Percentiles rank a stretch among this genome's conserved stretches.
Evolutionary conservation across 2,888 invertebrate species (phyloP).

Genomic region (Ametastegia equiseti): DNA sequence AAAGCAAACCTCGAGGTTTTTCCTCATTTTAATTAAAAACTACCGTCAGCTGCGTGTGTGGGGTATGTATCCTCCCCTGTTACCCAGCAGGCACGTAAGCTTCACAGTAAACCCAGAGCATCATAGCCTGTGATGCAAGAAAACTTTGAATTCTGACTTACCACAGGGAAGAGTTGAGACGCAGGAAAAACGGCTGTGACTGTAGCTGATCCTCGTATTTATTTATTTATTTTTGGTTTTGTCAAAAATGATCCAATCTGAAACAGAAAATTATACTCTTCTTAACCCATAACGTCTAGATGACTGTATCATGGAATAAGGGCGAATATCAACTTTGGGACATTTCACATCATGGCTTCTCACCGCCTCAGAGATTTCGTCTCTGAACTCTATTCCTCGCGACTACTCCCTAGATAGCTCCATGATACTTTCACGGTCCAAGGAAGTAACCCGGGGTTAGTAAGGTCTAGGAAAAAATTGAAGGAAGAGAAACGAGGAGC

Average conservation of each 20-base stretch:
- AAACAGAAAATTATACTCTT: not conserved
- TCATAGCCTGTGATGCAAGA: not conserved
- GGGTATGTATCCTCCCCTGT: not conserved
- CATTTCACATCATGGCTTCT: not conserved
- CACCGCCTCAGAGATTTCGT: not conserved
- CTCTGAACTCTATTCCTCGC: not conserved
- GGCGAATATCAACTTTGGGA: not conserved
- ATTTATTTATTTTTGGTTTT: too few species aligned
- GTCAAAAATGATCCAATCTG: not conserved
- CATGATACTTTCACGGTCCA: not conserved
- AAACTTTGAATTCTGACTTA: slow-evolving; percentile 12
- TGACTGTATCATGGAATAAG: too few species aligned
- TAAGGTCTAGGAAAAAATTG: not conserved
- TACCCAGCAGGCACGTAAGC: not conserved
- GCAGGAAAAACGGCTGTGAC: not conserved
- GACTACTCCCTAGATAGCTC: not conserved
- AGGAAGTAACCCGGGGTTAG: not conserved
- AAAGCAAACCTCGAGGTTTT: slow-evolving; percentile 7
- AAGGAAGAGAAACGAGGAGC: not conserved
- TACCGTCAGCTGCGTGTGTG: slow-evolving; percentile 4
- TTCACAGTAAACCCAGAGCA: not conserved
- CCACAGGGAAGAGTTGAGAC: not conserved
- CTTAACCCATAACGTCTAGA: too few species aligned
- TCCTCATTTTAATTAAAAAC: slow-evolving; percentile 30
- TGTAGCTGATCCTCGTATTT: not conserved